Evolutionary conservation across 2,888 invertebrate species (phyloP).

Genomic region (Aleiodes leptofemur): DNA sequence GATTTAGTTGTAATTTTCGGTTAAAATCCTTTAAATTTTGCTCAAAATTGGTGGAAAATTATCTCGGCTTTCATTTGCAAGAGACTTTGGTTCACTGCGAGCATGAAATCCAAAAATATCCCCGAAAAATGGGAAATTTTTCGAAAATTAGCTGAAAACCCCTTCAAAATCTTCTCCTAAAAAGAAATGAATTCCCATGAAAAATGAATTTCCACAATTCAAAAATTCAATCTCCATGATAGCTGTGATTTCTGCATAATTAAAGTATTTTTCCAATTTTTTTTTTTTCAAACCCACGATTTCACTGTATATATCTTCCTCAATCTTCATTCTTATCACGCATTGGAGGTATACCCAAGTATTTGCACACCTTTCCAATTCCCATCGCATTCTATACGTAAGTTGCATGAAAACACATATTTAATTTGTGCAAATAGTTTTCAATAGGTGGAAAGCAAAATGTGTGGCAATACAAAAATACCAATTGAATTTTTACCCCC

Average conservation of each 20-base stretch:
- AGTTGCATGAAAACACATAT: conserved; percentile 23
- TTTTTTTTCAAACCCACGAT: conserved; percentile 26
- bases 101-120: too few relatives aligned
- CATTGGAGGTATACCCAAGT: conserved; percentile 4
- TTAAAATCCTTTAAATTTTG: too few relatives aligned
- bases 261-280: not conserved
- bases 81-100: too few relatives aligned
- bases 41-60: too few relatives aligned
- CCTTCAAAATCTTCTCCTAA: too few relatives aligned
- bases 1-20: too few relatives aligned
- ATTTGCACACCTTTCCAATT: conserved; percentile 30
- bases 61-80: too few relatives aligned
- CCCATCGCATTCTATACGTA: conserved; percentile 31
- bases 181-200: too few relatives aligned
- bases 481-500: conserved; percentile 17
- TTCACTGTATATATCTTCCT: conserved; percentile 7
- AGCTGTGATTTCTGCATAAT: not conserved
- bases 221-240: not conserved
- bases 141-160: too few relatives aligned
- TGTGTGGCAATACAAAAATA: conserved; percentile 22
- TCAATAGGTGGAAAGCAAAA: conserved; percentile 27
- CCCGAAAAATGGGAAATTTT: too few relatives aligned
- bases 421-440: conserved; percentile 31
- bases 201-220: too few relatives aligned
- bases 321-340: conserved; percentile 36